phyloP scores from a whole-genome alignment of 2,888 invertebrate species.

The Raillietiella orientalis region DNA sequence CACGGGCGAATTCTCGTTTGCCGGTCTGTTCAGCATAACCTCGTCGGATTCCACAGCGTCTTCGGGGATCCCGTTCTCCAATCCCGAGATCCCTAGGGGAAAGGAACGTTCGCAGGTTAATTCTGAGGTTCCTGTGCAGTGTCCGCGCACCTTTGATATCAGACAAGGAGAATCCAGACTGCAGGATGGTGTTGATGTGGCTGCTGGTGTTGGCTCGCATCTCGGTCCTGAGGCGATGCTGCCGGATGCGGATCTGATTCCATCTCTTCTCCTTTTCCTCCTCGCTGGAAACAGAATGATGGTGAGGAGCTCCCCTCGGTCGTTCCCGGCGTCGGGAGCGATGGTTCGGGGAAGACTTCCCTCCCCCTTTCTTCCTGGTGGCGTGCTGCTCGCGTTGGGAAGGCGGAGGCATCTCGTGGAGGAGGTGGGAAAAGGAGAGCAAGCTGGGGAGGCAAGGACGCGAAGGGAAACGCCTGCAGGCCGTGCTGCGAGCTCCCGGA shows the following conservation, averaged over 20 bases:
- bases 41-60: conserved; percentile 40
- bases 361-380: too few relatives aligned
- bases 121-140: too few relatives aligned
- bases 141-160: conserved; percentile 53
- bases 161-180: conserved; percentile 58
- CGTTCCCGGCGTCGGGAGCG: too few relatives aligned
- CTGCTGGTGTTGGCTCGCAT: conserved; percentile 19
- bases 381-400: too few relatives aligned
- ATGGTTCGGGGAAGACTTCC: too few relatives aligned
- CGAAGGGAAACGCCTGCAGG: too few relatives aligned
- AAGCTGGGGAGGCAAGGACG: too few relatives aligned
- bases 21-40: conserved; percentile 15
- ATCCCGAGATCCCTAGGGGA: background rate
- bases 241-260: conserved; percentile 61
- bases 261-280: conserved; percentile 48
- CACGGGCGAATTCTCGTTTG: too few relatives aligned
- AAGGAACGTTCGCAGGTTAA: background rate
- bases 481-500: too few relatives aligned
- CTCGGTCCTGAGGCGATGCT: conserved; percentile 40
- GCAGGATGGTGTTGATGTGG: conserved; percentile 67
- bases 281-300: conserved; percentile 25
- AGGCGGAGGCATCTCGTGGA: too few relatives aligned
- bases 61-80: conserved; percentile 19
- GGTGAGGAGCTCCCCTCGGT: too few relatives aligned
- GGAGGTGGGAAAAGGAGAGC: too few relatives aligned